Percentiles rank a stretch among this genome's conserved stretches.
Conservation (phyloP, 2,888 invertebrate genomes). For the Sipha maydis region DNA sequence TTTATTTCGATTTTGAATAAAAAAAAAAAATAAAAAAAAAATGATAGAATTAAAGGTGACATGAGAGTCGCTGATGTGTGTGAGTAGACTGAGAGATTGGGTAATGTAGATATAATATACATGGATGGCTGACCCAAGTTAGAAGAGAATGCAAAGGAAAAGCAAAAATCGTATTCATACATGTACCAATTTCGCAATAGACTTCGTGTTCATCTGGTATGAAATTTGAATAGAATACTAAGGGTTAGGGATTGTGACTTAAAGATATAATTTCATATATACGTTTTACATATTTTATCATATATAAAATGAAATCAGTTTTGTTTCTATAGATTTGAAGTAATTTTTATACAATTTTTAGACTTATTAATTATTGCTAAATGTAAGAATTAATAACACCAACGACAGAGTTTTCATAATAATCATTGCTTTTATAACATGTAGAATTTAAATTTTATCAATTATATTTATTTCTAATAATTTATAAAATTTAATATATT, state of each 20-base stretch:
- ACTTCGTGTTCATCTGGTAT: background rate
- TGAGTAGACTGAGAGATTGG: too few relatives aligned
- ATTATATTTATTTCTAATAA: too few relatives aligned
- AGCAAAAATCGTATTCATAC: background rate
- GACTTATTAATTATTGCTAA: too few relatives aligned
- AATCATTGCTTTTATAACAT: background rate
- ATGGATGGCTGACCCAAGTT: background rate
- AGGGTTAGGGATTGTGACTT: background rate
- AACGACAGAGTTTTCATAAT: background rate
- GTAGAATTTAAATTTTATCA: too few relatives aligned
- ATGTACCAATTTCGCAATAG: background rate
- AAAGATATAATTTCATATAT: background rate
- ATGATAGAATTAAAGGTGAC: too few relatives aligned
- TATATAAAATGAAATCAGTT: background rate
- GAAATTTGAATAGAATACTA: background rate
- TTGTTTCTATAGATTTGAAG: background rate
- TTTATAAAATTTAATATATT: too few relatives aligned
- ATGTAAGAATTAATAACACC: too few relatives aligned
- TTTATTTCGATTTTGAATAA: too few relatives aligned
- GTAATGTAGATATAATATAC: too few relatives aligned
- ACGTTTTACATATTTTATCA: background rate
- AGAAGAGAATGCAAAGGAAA: background rate
- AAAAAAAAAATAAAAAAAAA: too few relatives aligned
- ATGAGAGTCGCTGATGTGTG: too few relatives aligned
- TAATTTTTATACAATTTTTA: too few relatives aligned